Percentiles rank a stretch among this genome's conserved stretches.
Evolutionary conservation across 2,888 invertebrate genomes (phyloP).

Genomic region (Leptarthrus brevirostris): DNA sequence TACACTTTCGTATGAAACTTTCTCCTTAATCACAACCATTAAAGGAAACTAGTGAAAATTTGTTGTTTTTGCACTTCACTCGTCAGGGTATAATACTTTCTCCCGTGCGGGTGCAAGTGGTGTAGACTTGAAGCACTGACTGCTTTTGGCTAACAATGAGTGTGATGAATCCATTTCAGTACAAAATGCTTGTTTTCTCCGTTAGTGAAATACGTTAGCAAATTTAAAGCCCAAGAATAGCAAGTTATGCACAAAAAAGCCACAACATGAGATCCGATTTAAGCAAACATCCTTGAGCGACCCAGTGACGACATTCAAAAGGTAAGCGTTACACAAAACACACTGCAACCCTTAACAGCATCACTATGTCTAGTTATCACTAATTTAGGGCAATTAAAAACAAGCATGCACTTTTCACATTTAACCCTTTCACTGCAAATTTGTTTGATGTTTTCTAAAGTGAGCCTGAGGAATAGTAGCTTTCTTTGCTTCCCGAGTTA

Average conservation of each 20-base stretch:
- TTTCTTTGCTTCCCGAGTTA: background rate
- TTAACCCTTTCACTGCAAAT: background rate
- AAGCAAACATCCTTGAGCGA: background rate
- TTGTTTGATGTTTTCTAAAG: no score
- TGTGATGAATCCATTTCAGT: constrained; percentile 39
- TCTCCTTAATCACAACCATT: constrained; percentile 33
- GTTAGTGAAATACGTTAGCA: background rate
- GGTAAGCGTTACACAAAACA: background rate
- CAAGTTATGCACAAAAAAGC: background rate
- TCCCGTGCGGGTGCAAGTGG: background rate
- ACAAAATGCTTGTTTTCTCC: constrained; percentile 22
- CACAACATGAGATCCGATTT: background rate
- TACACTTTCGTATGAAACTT: constrained; percentile 35
- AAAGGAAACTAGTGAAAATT: constrained; percentile 24
- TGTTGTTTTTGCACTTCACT: constrained; percentile 41
- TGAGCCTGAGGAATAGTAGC: no score
- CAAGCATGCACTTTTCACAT: background rate
- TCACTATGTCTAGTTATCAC: background rate
- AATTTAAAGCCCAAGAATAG: background rate
- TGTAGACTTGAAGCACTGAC: background rate
- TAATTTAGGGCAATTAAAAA: background rate
- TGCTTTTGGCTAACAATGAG: constrained; percentile 20
- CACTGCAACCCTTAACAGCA: background rate
- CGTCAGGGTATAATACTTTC: background rate
- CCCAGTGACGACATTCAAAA: background rate